Evolutionary conservation across 1,140 invertebrate species (phyloP), one percentile per base, ranked within the genome.

Genomic region (Aleiodes sp.): DNA sequence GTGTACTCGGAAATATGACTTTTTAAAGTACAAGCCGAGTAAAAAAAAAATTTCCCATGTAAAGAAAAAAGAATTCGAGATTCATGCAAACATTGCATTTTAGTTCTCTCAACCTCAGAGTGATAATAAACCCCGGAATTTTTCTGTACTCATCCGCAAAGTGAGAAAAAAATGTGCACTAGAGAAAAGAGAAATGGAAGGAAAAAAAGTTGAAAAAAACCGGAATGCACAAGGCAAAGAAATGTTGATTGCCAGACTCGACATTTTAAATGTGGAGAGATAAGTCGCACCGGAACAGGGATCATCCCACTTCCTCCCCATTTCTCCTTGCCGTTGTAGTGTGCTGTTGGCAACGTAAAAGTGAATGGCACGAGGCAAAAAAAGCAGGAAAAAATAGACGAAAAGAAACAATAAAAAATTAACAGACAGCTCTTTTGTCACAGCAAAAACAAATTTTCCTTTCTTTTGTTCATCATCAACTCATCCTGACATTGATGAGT

Each of bases 251-350:
- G 39, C 62, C 39, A 41, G 37, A 12, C 63, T 52, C 41, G 43
- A 65, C 63, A 52, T 65, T 65, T 65, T 65, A 65, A 65, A 65
- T 65, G 63, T 46, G 26, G 43, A 63, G 41, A 65, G 63, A 65
- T 65, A 65, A 65, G 63, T 52, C 63, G 43, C 28, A 33, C 41
- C 31, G 35, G 28, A 52, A 41, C 39, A 65, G 39, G 52, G 63
- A 65, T 65, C 14, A 65, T 65, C 63, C 46, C 46, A 52, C 46
- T 52, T 52, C 12, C 46, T 12, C n/a, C 19, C 46, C 16, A 24
- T 52, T 52, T 52, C 46, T 52, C 46, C 19, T 21, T 52, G 46
- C 8, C 19, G 46, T 12, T 43, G 61, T 26, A 43, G 37, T 64
- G 61, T 24, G 16, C 37, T 52, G 46, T 52, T 21, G 46, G 46